Conservation (phyloP, 2,888 invertebrate genomes). For the Conomelus anceps region DNA sequence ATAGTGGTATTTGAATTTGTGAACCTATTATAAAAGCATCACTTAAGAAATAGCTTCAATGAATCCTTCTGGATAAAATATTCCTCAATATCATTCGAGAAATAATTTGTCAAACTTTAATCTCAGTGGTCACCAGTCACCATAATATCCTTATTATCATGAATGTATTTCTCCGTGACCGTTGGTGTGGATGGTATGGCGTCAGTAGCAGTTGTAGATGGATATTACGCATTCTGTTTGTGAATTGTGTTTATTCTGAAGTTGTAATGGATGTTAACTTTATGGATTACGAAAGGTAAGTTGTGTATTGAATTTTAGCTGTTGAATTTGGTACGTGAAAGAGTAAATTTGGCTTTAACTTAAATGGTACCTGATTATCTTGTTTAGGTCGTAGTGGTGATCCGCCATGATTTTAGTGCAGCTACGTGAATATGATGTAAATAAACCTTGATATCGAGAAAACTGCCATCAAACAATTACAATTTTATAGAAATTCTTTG, state of each 20-base stretch:
- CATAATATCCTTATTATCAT: not conserved
- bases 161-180: not conserved
- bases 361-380: not conserved
- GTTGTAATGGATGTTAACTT: not conserved
- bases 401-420: not conserved
- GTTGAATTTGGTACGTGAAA: not conserved
- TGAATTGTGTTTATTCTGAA: not conserved
- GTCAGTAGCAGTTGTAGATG: not conserved
- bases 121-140: not conserved
- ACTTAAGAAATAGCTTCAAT: not conserved
- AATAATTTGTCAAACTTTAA: not conserved
- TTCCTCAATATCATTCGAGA: not conserved
- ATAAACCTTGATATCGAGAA: not conserved
- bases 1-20: no score
- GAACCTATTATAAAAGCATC: not conserved
- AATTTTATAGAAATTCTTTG: not conserved
- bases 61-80: not conserved
- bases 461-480: not conserved
- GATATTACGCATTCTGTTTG: not conserved
- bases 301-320: not conserved
- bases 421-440: not conserved
- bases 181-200: not conserved
- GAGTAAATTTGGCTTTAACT: not conserved
- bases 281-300: not conserved
- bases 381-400: not conserved